phyloP scores from a whole-genome alignment of 2,797 vertebrate species.

The Coracias cyanogaster region DNA sequence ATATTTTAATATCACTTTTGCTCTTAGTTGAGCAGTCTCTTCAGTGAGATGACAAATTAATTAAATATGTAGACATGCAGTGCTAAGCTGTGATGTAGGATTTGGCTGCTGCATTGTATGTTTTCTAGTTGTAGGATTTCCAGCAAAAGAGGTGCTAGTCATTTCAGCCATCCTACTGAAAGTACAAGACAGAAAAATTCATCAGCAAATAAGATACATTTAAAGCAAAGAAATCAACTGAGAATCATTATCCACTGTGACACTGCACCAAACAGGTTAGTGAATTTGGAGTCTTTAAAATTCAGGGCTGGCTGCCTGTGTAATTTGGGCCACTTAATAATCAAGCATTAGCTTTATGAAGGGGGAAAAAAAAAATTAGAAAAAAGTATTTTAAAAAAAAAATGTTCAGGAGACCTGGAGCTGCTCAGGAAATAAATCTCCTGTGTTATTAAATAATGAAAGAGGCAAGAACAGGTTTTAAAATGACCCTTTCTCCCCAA shows the following conservation, averaged over 20 bases:
- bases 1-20: neutral
- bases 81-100: neutral
- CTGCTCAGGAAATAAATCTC: neutral
- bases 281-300: neutral
- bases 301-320: neutral
- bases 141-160: neutral
- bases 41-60: too few species aligned
- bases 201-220: neutral
- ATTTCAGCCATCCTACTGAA: neutral
- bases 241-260: neutral
- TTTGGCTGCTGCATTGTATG: accelerated
- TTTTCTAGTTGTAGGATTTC: neutral
- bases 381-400: neutral
- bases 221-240: neutral
- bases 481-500: neutral
- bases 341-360: neutral
- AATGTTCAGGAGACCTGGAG: neutral
- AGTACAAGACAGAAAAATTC: neutral
- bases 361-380: neutral
- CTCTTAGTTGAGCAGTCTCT: too few species aligned
- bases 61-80: neutral
- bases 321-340: neutral
- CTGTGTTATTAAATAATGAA: neutral
- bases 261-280: neutral
- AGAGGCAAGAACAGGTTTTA: neutral